Evolutionary conservation across 2,113 vertebrate species (phyloP).

Genomic region (Micromys minutus): DNA sequence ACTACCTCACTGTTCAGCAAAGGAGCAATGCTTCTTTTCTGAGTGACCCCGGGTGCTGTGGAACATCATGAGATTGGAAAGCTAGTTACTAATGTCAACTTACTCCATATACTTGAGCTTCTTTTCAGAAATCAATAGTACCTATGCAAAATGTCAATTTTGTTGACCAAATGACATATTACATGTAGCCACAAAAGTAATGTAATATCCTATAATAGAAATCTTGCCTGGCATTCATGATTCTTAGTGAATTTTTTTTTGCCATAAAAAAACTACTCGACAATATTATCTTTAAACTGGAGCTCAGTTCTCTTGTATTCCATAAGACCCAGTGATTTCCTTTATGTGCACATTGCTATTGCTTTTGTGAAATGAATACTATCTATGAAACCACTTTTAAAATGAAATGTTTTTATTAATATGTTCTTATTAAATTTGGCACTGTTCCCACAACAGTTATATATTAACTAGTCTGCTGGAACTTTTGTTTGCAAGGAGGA

Average conservation of each 20-base stretch:
- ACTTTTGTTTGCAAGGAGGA: neutral
- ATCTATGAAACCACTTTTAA: conserved; percentile 1
- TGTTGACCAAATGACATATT: neutral
- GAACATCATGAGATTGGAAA: neutral
- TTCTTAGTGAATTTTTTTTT: neutral
- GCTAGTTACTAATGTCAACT: neutral
- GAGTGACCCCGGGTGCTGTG: neutral
- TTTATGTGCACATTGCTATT: neutral
- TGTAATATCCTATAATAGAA: neutral
- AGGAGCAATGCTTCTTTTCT: neutral
- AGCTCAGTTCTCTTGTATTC: neutral
- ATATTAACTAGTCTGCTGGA: neutral
- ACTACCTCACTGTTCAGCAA: neutral
- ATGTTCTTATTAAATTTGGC: conserved; percentile 4
- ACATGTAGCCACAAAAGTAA: neutral
- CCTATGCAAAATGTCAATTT: neutral
- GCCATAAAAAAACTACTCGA: conserved; percentile 9
- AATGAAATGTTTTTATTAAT: neutral
- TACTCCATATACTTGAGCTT: neutral
- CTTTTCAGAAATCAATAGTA: neutral
- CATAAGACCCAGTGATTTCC: neutral
- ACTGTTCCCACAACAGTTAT: neutral
- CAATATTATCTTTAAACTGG: neutral
- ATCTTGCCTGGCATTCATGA: neutral
- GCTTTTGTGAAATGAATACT: conserved; percentile 7